Percentiles rank a stretch among this genome's conserved stretches.
Conservation (phyloP, 2,797 vertebrate genomes). For the Neostethus bicornis region DNA sequence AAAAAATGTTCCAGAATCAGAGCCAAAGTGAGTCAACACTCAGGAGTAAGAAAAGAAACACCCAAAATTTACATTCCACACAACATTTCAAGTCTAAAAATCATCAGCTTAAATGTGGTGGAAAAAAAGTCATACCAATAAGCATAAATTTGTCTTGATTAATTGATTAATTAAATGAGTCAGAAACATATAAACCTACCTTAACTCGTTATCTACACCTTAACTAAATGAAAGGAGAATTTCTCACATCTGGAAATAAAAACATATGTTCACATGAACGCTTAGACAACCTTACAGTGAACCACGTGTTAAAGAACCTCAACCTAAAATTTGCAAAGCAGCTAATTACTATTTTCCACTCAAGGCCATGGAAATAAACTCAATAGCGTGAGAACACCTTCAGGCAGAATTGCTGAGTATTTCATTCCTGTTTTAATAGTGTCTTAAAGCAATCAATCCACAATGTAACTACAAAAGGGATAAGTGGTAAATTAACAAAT, state of each 20-base stretch:
- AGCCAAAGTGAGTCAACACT: conserved; percentile 27
- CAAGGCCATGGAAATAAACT: conserved; percentile 28
- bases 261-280: conserved; percentile 3
- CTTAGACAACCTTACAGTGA: conserved; percentile 2
- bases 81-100: conserved; percentile 21
- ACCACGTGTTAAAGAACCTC: conserved; percentile 31
- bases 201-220: background rate
- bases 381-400: no score
- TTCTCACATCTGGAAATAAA: background rate
- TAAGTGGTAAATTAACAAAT: conserved; percentile 37
- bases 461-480: conserved; percentile 45
- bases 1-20: conserved; percentile 20
- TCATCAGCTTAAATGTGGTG: conserved; percentile 22
- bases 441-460: conserved; percentile 29
- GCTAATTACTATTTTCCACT: conserved; percentile 23
- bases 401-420: conserved; percentile 15
- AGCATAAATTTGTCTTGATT: background rate
- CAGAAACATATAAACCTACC: conserved; percentile 6
- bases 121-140: conserved; percentile 7
- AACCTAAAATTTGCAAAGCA: conserved; percentile 33
- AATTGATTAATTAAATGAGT: background rate
- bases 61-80: conserved; percentile 42
- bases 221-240: background rate
- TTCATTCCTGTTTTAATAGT: conserved; percentile 5
- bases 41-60: conserved; percentile 20